Conservation (phyloP, 53 echinoderm and acorn worm genomes). For the Zoroaster sp. region DNA sequence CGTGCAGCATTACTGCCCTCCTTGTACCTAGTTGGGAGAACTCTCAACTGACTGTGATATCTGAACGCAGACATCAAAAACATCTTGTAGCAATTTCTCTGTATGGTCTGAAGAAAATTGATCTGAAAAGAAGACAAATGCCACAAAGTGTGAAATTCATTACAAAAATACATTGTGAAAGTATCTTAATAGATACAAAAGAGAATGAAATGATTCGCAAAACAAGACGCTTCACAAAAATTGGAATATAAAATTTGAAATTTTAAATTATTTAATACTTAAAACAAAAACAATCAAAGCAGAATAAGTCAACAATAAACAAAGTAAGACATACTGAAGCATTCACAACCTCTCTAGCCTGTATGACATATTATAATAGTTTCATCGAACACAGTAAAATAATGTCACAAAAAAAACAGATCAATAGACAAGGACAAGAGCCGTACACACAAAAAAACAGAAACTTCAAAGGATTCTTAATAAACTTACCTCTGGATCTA, state of each 20-base stretch:
- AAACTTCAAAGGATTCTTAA: background rate
- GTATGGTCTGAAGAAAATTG: conserved; percentile 55
- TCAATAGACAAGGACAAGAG: too few relatives aligned
- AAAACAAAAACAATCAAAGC: too few relatives aligned
- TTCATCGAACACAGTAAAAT: background rate
- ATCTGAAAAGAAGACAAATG: conserved; percentile 34
- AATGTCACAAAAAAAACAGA: background rate
- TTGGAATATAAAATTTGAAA: too few relatives aligned
- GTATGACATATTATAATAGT: background rate
- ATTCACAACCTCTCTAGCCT: background rate
- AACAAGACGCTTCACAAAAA: too few relatives aligned
- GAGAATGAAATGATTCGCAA: too few relatives aligned
- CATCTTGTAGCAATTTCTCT: conserved; percentile 70
- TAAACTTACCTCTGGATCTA: conserved; percentile 59
- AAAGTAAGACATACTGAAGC: too few relatives aligned
- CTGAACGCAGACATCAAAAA: conserved; percentile 73
- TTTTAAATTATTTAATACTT: too few relatives aligned
- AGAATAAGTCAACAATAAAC: too few relatives aligned
- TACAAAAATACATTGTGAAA: background rate
- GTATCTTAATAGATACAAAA: background rate
- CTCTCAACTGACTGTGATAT: conserved; percentile 48
- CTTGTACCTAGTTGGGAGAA: background rate
- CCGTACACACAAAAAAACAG: too few relatives aligned
- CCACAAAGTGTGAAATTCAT: background rate
- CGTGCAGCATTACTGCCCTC: background rate